Base-by-base conservation (phyloP, 2,888 invertebrate species). In the Tiphia femorata region DNA sequence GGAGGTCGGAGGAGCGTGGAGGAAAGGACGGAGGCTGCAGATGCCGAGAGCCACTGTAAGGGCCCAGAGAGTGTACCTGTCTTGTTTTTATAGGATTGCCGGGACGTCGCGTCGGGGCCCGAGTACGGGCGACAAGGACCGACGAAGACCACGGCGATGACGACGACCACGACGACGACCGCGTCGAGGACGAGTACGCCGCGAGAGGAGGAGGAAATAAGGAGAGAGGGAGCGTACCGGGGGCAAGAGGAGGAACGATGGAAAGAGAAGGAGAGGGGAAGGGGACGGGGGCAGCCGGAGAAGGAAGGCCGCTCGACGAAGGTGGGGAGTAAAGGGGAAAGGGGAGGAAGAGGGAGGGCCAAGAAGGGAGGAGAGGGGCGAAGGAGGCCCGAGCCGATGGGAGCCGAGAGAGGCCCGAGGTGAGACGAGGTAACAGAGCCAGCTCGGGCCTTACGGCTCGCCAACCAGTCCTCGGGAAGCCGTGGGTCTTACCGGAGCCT, bases 31-130 rank as follows among this genome's bases (percentile, higher is more conserved):
- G 72, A 78, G 77, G 78, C 73, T 72, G 71, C 73, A 68, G 77
- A 78, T 76, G 78, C 75, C 70, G 75, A 79, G 74, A 81, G 81
- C 82, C 81, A 81, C 82, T 76, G 82, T 77, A 79, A 80, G 78
- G 80, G 80, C 73, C 77, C 75, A 68, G 78, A 77, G 79, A 81
- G 81, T 82, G 81, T 81, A 82, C 80, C 81, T 80, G 83, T 83
- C 83, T 82, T 82, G 82, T 83, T 83, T 82, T 82, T 83, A 80
- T 81, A 82, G 79, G 80, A 78, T 78, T 76, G 72, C 77, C 78
- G 74, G 77, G 80, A 77, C 78, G 76, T 72, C n/a, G n/a, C n/a
- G n/a, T n/a, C n/a, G n/a, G n/a, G n/a, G n/a, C n/a, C n/a, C n/a
- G n/a, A n/a, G n/a, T n/a, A n/a, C n/a, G n/a, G n/a, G n/a, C n/a